A percentile compares a stretch with the other conserved stretches of the same genome.
These are phyloP conservation scores for Dromius quadrimaculatus DNA, from an alignment of 2,888 invertebrate species.

Conservation along the genomic window DNA sequence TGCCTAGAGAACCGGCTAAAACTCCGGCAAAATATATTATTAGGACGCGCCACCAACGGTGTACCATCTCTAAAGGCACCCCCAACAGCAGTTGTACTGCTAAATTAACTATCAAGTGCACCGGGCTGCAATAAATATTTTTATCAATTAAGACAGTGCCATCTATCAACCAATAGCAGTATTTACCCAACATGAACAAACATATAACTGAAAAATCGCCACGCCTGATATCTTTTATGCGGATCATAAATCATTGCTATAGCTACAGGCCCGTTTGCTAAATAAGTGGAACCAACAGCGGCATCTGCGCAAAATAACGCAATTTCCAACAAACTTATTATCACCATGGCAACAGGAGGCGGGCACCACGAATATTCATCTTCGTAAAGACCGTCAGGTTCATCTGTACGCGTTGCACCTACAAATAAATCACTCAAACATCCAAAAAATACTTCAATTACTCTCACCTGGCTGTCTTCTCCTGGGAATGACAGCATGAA, in stretches of 20 bases:
- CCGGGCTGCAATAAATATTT: slow-evolving; percentile 71
- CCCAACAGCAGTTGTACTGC: slow-evolving; percentile 93
- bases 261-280: slow-evolving; percentile 80
- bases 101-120: slow-evolving; percentile 91
- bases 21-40: slow-evolving; percentile 88
- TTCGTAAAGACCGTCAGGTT: slow-evolving; percentile 82
- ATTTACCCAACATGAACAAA: slow-evolving; percentile 93
- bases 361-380: slow-evolving; percentile 94
- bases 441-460: background rate
- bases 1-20: slow-evolving; percentile 85
- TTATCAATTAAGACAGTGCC: background rate
- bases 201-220: slow-evolving; percentile 97
- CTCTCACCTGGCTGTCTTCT: slow-evolving; percentile 32
- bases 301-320: slow-evolving; percentile 71
- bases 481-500: slow-evolving; percentile 71
- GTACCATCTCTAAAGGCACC: slow-evolving; percentile 95
- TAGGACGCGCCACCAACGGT: slow-evolving; percentile 93
- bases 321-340: slow-evolving; percentile 90
- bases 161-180: background rate
- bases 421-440: background rate
- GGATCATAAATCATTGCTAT: slow-evolving; percentile 87
- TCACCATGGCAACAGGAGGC: slow-evolving; percentile 91
- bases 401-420: slow-evolving; percentile 58
- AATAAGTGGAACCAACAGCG: slow-evolving; percentile 63
- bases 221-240: slow-evolving; percentile 84